Evolutionary conservation across 1,140 invertebrate species (phyloP), one percentile per base, ranked within the genome.

Genomic region (Drosophila athabasca): DNA sequence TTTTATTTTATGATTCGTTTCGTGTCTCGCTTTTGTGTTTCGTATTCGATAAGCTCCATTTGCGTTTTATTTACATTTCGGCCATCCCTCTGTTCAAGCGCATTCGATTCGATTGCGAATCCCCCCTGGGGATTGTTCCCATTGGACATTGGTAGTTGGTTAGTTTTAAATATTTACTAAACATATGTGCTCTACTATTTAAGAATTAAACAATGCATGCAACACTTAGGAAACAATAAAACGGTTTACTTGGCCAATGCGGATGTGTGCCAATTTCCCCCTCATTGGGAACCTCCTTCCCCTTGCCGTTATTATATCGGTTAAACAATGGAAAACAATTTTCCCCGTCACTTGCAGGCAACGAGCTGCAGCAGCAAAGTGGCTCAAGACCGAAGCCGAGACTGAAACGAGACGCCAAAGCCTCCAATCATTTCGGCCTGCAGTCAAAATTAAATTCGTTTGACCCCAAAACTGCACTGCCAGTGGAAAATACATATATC

Each of bases 1-100:
- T 51, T 65, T 73, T 72, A 57, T 76, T 81, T 70, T 85, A 77
- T 77, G 70, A 67, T 53, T 62, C 54, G 46, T 62, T 65, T 64
- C 58, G 57, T 67, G 66, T 64, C 54, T 66, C 59, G 49, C 35
- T 55, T 55, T 51, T 50, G 9, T 7, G 17, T 15, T 39, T 68
- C 46, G 46, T 26, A 65, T 70, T 85, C 70, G 82, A 85, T 87
- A 85, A 85, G 82, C 82, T 66, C 78, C 82, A 87, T 87, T 85
- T 85, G 82, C 78, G 78, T 88, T 82, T 78, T 79, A 80, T 85
- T 76, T 79, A 79, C 62, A 19, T 79, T 70, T 57, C 48, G 57
- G 55, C 35, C 41, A 51, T 59, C 39, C 55, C 17, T 9, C 7
- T 41, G 19, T 6, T 17, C 5, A 49, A 79, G 78, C 82, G 69